These are phyloP conservation scores for Drosophila prostipennis DNA, from an alignment of 2,888 invertebrate species.

Conservation along the genomic window DNA sequence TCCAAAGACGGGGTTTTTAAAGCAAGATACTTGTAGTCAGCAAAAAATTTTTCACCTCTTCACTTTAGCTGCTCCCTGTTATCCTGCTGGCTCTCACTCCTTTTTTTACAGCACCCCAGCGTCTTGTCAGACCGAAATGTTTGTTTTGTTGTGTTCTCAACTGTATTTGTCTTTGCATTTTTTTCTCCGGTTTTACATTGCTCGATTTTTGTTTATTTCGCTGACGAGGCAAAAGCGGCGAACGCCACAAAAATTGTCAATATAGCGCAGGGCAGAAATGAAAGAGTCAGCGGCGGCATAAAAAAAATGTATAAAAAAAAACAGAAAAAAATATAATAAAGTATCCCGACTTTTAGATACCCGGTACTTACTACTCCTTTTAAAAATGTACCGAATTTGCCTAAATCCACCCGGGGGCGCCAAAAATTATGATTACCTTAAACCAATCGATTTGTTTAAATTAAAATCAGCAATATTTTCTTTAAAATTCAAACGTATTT, in stretches of 20 bases:
- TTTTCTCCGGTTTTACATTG: constrained; percentile 51
- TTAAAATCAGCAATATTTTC: too few species aligned
- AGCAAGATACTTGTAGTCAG: constrained; percentile 72
- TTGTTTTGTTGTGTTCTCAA: constrained; percentile 66
- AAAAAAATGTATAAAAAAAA: constrained; percentile 37
- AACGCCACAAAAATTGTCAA: constrained; percentile 75
- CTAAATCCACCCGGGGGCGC: too few species aligned
- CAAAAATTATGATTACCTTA: too few species aligned
- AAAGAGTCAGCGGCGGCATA: constrained; percentile 23
- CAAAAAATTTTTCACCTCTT: constrained; percentile 75
- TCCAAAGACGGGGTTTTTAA: constrained; percentile 56
- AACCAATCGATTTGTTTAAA: background rate
- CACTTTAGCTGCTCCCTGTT: constrained; percentile 46
- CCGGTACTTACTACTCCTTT: background rate
- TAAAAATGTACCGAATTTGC: too few species aligned
- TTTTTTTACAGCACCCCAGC: constrained; percentile 80
- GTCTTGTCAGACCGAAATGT: constrained; percentile 75
- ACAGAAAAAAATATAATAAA: background rate
- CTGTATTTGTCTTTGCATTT: constrained; percentile 72
- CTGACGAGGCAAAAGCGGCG: constrained; percentile 76
- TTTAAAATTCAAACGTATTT: too few species aligned
- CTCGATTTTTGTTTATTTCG: constrained; percentile 78
- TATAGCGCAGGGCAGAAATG: constrained; percentile 45
- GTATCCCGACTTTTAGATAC: background rate
- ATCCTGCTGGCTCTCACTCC: constrained; percentile 50